phyloP scores from a whole-genome alignment of 2,888 invertebrate genomes.

The Dicyrtoma fusca region DNA sequence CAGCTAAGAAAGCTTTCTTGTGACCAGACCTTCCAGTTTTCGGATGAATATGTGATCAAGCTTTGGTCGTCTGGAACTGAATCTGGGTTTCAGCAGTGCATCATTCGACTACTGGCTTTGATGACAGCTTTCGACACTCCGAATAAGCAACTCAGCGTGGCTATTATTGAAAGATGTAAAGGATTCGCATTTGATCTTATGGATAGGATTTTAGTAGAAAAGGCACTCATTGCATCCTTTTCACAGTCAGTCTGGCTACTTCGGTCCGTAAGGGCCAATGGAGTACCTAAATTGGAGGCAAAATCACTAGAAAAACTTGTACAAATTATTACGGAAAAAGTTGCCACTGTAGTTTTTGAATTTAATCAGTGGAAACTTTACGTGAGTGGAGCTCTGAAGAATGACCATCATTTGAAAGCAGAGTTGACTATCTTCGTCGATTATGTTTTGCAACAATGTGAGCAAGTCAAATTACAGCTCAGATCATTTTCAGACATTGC shows the following conservation, averaged over 20 bases:
- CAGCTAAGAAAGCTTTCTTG: constrained; percentile 14
- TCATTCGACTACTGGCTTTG: constrained; percentile 71
- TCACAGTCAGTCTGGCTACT: constrained; percentile 43
- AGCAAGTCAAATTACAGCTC: no score
- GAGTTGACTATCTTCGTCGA: no score
- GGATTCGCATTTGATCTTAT: constrained; percentile 82
- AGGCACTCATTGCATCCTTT: constrained; percentile 42
- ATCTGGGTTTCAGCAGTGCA: constrained; percentile 73
- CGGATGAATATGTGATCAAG: constrained; percentile 63
- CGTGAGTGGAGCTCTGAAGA: no score
- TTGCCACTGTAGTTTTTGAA: constrained; percentile 22
- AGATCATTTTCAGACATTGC: no score
- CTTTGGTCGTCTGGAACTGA: constrained; percentile 73
- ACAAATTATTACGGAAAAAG: no score
- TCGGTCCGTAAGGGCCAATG: neutral
- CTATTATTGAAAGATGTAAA: constrained; percentile 80
- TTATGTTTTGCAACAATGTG: no score
- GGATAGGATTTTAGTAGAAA: constrained; percentile 58
- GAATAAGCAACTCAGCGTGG: constrained; percentile 76
- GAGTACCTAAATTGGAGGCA: no score
- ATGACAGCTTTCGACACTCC: constrained; percentile 68
- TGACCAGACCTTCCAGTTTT: constrained; percentile 5
- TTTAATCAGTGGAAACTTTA: constrained; percentile 41
- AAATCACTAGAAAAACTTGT: no score
- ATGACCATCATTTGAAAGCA: no score